phyloP scores from a whole-genome alignment of 2,888 invertebrate species.

The Chrysina gloriosa region DNA sequence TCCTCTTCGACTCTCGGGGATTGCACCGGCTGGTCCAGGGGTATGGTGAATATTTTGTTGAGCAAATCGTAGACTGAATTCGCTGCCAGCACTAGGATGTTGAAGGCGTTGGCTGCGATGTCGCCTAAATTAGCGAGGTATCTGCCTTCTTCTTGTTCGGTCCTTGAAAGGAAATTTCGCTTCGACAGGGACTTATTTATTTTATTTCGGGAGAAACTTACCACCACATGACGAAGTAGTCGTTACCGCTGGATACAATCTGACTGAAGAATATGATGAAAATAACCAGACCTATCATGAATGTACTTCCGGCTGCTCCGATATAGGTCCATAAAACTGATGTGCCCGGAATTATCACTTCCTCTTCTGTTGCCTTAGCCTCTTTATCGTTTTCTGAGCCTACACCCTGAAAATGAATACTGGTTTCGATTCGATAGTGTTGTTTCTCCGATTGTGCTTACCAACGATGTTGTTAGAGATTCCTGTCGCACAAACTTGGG shows the following conservation, averaged over 20 bases:
- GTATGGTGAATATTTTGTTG: neutral
- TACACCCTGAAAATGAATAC: slow-evolving; percentile 45
- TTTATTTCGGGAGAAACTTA: neutral
- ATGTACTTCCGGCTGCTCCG: slow-evolving; percentile 46
- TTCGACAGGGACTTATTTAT: neutral
- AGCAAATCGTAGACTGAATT: neutral
- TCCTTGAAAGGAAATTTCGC: neutral
- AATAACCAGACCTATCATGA: slow-evolving; percentile 39
- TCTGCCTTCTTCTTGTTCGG: slow-evolving; percentile 16
- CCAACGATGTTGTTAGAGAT: slow-evolving; percentile 49
- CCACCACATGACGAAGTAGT: slow-evolving; percentile 51
- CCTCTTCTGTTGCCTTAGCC: slow-evolving; percentile 49
- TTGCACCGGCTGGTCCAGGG: no score
- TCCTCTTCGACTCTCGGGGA: slow-evolving; percentile 23
- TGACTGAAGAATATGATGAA: slow-evolving; percentile 44
- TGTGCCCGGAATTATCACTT: slow-evolving; percentile 38
- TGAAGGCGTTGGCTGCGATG: neutral
- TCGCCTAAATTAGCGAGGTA: neutral
- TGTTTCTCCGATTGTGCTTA: slow-evolving; percentile 42
- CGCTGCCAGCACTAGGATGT: neutral
- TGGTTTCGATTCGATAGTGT: neutral
- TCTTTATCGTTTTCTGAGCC: slow-evolving; percentile 48
- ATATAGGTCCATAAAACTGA: slow-evolving; percentile 46
- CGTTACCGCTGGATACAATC: slow-evolving; percentile 46
- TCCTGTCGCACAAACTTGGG: slow-evolving; percentile 44